Evolutionary conservation across 2,888 invertebrate species (phyloP), one percentile per base, ranked within the genome.

Genomic region (Cordilura impudica): DNA sequence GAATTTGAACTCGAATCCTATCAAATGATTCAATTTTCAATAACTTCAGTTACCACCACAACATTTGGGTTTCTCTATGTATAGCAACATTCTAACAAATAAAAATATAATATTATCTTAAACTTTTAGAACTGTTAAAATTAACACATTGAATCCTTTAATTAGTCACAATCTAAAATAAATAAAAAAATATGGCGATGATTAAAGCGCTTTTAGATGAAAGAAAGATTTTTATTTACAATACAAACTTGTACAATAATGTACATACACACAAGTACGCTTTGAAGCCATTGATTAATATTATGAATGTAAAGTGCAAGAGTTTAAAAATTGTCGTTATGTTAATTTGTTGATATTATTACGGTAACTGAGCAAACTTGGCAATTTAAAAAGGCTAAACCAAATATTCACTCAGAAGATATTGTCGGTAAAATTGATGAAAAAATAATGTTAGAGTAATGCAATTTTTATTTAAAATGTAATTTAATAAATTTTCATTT

Each of bases 201-300:
- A 10, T 39, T 39, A n/a, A 39, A 39, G n/a, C n/a, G 10, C 8
- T 26, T 12, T 14, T 2, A 54, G 4, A 26, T 26, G 29, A 54
- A 23, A 54, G 19, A 18, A 26, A 4, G 26, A n/a, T 26, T 3
- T 26, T 26, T 26, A 26, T 6, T 26, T 26, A 26, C 6, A 26
- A 4, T n/a, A n/a, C n/a, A n/a, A n/a, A n/a, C n/a, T n/a, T n/a
- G n/a, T n/a, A 49, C 29, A 19, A 19, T 19, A 12, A 14, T 49
- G 53, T 29, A 53, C 53, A 66, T 66, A 39, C 39, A 23, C 43
- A 58, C 56, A 49, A 73, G 73, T 61, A 61, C 63, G 73, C 70
- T 78, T 78, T 66, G 58, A 70, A 65, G 60, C 60, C 74, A 74
- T 69, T 73, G 73, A 78, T 65, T 72, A n/a, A 39, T n/a, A 12